These are phyloP conservation scores for Chelonoidis abingdonii DNA, from an alignment of 2,113 vertebrate genomes.

Conservation along the genomic window DNA sequence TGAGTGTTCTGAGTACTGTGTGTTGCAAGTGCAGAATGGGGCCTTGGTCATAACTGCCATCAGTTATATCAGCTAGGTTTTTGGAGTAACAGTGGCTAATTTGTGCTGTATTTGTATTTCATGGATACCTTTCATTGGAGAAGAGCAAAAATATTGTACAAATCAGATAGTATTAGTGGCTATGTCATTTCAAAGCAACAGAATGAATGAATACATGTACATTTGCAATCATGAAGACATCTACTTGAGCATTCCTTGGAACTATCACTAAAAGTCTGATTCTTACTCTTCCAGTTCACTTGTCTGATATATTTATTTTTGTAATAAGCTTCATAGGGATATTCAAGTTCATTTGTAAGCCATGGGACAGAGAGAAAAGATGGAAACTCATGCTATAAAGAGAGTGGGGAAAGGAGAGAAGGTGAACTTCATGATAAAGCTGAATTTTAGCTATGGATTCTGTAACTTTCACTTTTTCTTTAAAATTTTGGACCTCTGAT, in stretches of 20 bases:
- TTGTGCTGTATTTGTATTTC: conserved; percentile 10
- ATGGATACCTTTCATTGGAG: neutral
- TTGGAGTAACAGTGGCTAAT: conserved; percentile 30
- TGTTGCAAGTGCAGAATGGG: conserved; percentile 7
- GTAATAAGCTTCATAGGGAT: neutral
- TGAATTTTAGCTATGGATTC: neutral
- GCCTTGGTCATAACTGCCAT: neutral
- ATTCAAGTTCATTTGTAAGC: neutral
- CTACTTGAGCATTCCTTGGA: neutral
- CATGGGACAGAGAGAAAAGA: neutral
- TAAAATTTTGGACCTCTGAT: neutral
- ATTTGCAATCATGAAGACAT: neutral
- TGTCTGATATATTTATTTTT: neutral
- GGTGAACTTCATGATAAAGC: neutral
- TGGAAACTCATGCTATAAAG: neutral
- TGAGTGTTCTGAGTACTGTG: neutral
- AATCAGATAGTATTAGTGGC: neutral
- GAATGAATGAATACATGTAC: neutral
- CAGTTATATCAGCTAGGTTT: conserved; percentile 36
- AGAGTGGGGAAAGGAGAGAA: neutral
- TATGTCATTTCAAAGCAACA: neutral
- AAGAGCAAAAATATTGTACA: neutral
- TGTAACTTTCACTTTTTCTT: neutral
- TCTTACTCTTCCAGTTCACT: neutral
- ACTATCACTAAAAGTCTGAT: neutral